Evolutionary conservation across 2,888 invertebrate species (phyloP), one percentile per base, ranked within the genome.

Genomic region (Ormia ochracea): DNA sequence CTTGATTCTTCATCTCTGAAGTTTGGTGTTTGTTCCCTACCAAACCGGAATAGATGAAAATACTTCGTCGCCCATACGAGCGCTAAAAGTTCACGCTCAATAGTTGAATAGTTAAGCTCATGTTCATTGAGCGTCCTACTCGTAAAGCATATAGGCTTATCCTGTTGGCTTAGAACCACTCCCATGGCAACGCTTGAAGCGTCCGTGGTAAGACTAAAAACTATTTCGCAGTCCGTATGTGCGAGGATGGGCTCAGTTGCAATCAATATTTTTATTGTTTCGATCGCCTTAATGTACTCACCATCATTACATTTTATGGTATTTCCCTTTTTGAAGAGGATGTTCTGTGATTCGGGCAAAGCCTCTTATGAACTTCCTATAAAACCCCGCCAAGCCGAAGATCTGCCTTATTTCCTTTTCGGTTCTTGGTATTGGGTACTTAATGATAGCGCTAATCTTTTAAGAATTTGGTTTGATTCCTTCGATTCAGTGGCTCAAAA

Each of bases 101-200:
- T 14, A n/a, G n/a, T 2, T 36, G 5, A 28, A 48, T 48, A 21
- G 59, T 70, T 12, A 38, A 28, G 9, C 50, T 50, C 3, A n/a
- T n/a, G 81, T 82, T 7, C n/a, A n/a, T n/a, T n/a, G n/a, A n/a
- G n/a, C n/a, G n/a, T n/a, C n/a, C n/a, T n/a, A n/a, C n/a, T n/a
- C n/a, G n/a, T n/a, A n/a, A n/a, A n/a, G n/a, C n/a, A n/a, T n/a
- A n/a, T n/a, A n/a, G n/a, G n/a, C n/a, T n/a, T n/a, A n/a, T n/a
- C n/a, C n/a, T n/a, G n/a, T n/a, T n/a, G n/a, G n/a, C n/a, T n/a
- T n/a, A n/a, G n/a, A n/a, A n/a, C n/a, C n/a, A n/a, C n/a, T n/a
- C 82, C 82, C 33, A 83, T 43, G 10, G 80, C 83, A 56, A 68
- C 66, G 19, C 76, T 75, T 9, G 76, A 78, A 6, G 78, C 76